Base-by-base conservation (phyloP, 2,113 vertebrate species). In the Naja naja region DNA sequence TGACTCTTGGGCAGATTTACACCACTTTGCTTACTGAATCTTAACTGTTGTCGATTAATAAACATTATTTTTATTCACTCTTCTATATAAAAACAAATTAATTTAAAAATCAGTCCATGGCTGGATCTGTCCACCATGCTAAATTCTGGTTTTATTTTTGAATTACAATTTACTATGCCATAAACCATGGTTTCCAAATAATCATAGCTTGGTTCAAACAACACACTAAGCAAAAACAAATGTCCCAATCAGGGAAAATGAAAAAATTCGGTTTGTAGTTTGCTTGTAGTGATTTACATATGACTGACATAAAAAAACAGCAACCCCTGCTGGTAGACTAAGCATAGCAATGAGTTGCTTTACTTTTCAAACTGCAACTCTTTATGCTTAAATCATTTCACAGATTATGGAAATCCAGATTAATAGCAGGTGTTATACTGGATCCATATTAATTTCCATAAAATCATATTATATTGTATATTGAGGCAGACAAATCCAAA, bases 311-410 rank as follows among this genome's bases (percentile, higher is more conserved):
- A 20, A 47, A n/a, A 39, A 52, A 89, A 93, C 23, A 93, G 90
- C 87, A 58, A 58, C 90, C 53, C 43, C 93, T 91, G 87, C 90
- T 91, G 93, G 90, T 25, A 30, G 60, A 85, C 10, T 14, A 85
- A 52, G 87, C 55, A 89, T 9, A 39, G 9, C 43, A 89, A 34
- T 30, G 1, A 85, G 3, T 52, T 54, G 22, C 53, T 12, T 22
- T 87, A 88, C 11, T 74, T 92, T 81, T 81, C 81, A 58, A 85
- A 86, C 14, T 34, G n/a, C 5, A 22, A 55, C 12, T 25, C 18
- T 85, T 89, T 25, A 81, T 81, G 11, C 47, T 34, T 11, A 43
- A 4, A 0, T 39, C 49, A 74, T 81, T 86, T 89, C 5, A 69
- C 58, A 74, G 3, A 25, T 6, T 45, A 39, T 45, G 34, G 49